Evolutionary conservation across 2,797 vertebrate genomes (phyloP).

Genomic region (Coregonus suidteri): DNA sequence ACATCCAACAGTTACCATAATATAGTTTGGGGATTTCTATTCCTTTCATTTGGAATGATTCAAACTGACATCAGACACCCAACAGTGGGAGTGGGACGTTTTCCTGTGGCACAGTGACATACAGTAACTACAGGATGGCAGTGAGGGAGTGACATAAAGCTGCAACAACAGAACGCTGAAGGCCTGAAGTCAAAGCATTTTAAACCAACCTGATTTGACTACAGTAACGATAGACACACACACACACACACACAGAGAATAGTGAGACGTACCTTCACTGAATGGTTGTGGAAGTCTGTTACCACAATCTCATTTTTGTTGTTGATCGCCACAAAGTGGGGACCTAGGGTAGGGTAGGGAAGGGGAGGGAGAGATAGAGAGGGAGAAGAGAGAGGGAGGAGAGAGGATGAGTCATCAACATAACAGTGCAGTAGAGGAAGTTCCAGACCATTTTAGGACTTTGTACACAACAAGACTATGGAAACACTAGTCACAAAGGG

Average conservation of each 20-base stretch:
- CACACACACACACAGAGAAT: not conserved
- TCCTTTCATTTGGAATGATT: not conserved
- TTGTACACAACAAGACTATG: constrained; percentile 33
- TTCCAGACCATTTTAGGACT: constrained; percentile 50
- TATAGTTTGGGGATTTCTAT: no score
- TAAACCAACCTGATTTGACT: not conserved
- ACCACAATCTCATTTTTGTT: constrained; percentile 98
- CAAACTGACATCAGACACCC: not conserved
- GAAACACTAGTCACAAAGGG: constrained; percentile 36
- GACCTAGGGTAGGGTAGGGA: constrained; percentile 73
- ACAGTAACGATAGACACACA: constrained; percentile 1
- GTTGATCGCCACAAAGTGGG: constrained; percentile 96
- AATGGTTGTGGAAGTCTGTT: constrained; percentile 97
- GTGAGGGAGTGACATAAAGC: not conserved
- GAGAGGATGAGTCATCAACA: constrained; percentile 47
- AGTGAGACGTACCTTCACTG: constrained; percentile 86
- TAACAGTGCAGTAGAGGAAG: constrained; percentile 38
- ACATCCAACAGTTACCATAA: no score
- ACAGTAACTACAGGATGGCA: not conserved
- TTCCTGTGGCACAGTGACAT: not conserved
- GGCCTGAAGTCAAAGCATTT: not conserved
- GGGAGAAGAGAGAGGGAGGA: not conserved
- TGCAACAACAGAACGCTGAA: not conserved
- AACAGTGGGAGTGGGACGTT: not conserved
- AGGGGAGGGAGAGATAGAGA: not conserved